Evolutionary conservation across 2,888 invertebrate species (phyloP).

Genomic region (Charanyca ferruginea): DNA sequence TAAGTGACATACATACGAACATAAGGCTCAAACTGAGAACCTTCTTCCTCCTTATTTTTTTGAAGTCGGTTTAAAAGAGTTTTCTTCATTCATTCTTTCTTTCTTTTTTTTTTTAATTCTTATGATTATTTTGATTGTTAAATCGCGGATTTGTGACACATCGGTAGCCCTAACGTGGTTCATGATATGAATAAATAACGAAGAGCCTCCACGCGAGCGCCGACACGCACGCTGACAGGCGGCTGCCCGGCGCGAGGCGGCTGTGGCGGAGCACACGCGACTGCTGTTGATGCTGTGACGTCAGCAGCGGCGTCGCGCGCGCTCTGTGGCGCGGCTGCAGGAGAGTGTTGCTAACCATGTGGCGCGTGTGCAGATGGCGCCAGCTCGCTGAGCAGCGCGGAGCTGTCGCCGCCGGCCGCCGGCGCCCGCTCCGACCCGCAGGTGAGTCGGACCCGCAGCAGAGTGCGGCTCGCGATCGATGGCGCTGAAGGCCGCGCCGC

Average conservation of each 20-base stretch:
- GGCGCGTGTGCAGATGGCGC: constrained; percentile 47
- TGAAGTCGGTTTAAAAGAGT: too few relatives aligned
- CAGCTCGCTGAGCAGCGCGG: constrained; percentile 52
- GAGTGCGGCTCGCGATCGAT: constrained; percentile 29
- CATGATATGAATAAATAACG: constrained; percentile 9
- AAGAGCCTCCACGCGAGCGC: constrained; percentile 18
- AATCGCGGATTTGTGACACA: neutral
- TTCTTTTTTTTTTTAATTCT: too few relatives aligned
- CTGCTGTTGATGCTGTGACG: too few relatives aligned
- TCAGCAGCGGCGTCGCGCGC: too few relatives aligned
- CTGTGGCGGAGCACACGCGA: too few relatives aligned
- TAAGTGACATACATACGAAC: too few relatives aligned
- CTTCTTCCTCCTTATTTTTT: too few relatives aligned
- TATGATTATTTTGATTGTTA: neutral
- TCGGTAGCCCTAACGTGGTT: constrained; percentile 2
- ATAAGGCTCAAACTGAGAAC: too few relatives aligned
- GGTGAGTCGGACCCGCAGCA: constrained; percentile 64
- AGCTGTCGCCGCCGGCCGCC: constrained; percentile 46
- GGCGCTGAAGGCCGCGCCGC: constrained; percentile 20
- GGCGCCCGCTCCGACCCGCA: constrained; percentile 53
- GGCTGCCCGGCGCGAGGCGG: too few relatives aligned
- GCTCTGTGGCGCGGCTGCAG: neutral
- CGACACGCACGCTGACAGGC: neutral
- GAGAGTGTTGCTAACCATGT: neutral
- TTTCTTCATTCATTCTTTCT: too few relatives aligned